A percentile compares a stretch with the other conserved stretches of the same genome.
Evolutionary conservation across 2,797 vertebrate species (phyloP).

Genomic region (Coracias cyanogaster): DNA sequence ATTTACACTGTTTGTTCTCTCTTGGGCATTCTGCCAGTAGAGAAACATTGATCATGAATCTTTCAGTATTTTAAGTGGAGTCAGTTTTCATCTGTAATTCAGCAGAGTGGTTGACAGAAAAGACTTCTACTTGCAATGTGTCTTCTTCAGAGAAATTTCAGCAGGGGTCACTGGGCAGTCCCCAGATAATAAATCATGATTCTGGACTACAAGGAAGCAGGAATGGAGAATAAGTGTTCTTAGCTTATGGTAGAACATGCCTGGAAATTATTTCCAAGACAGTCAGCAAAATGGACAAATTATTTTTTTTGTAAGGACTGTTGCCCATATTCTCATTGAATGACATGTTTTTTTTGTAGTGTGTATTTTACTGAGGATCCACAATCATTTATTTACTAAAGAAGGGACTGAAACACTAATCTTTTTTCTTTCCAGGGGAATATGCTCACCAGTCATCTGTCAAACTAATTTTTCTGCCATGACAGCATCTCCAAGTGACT

Average conservation of each 20-base stretch:
- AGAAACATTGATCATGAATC: background rate
- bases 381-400: background rate
- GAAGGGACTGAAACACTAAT: background rate
- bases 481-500: background rate
- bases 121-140: background rate
- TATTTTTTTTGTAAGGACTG: background rate
- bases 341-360: background rate
- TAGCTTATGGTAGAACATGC: background rate
- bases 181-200: background rate
- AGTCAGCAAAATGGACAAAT: background rate
- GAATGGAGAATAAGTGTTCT: background rate
- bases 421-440: background rate
- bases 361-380: background rate
- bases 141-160: background rate
- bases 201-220: background rate
- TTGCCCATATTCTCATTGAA: background rate
- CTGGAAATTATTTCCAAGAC: background rate
- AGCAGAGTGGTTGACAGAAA: background rate
- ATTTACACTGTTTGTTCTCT: background rate
- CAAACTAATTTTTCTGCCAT: background rate
- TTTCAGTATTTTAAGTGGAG: background rate
- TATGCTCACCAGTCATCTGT: background rate
- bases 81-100: background rate
- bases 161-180: background rate
- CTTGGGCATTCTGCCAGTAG: background rate